Evolutionary conservation across 2,888 invertebrate genomes (phyloP).

Genomic region (Drosophila phalerata): DNA sequence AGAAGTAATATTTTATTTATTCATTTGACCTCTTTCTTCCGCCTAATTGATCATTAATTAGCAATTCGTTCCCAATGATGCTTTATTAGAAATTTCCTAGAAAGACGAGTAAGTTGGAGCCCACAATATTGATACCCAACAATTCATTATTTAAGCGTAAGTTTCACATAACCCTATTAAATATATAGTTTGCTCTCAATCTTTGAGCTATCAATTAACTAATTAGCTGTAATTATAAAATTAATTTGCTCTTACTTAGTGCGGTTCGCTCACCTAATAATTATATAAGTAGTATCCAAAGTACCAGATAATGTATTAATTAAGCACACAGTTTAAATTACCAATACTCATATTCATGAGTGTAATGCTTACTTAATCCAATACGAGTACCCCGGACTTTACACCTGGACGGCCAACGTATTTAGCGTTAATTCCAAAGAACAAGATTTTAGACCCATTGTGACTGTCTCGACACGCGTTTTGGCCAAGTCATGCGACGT

Average conservation of each 20-base stretch:
- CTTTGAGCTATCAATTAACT: slow-evolving; percentile 14
- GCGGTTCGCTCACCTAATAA: slow-evolving; percentile 15
- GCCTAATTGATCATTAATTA: not conserved
- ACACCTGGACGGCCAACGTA: slow-evolving; percentile 15
- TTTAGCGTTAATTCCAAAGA: slow-evolving; percentile 51
- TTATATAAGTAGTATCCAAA: slow-evolving; percentile 11
- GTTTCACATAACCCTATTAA: not conserved
- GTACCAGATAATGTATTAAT: slow-evolving; percentile 2
- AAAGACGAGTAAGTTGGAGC: not conserved
- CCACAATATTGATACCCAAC: not conserved
- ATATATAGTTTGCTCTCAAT: slow-evolving; percentile 12
- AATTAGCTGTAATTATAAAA: slow-evolving; percentile 21
- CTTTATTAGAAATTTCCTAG: too few relatives aligned
- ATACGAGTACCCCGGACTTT: slow-evolving; percentile 37
- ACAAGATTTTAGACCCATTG: slow-evolving; percentile 23
- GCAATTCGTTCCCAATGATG: not conserved
- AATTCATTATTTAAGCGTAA: not conserved
- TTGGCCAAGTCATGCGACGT: slow-evolving; percentile 48
- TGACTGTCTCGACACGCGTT: slow-evolving; percentile 1
- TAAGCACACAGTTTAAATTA: not conserved
- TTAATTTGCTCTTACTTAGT: not conserved
- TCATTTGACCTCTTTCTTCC: not conserved
- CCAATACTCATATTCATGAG: not conserved
- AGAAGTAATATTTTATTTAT: too few relatives aligned
- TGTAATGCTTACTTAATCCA: slow-evolving; percentile 5